Evolutionary conservation across 1,140 invertebrate species (phyloP).

Genomic region (Drosophila santomea): DNA sequence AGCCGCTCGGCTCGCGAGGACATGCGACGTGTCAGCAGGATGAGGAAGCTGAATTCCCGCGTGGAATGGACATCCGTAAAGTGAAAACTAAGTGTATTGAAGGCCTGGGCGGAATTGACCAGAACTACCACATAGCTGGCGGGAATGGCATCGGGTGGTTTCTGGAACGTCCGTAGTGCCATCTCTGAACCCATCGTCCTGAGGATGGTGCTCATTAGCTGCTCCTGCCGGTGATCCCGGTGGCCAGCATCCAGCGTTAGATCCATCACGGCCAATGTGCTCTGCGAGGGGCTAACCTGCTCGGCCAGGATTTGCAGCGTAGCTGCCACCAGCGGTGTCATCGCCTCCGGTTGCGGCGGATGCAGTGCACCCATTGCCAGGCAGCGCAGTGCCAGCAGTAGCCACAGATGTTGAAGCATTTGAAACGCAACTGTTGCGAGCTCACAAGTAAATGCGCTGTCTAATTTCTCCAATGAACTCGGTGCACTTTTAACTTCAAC

Average conservation of each 20-base stretch:
- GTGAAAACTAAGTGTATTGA: constrained; percentile 36
- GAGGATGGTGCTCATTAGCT: constrained; percentile 33
- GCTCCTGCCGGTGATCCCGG: constrained; percentile 15
- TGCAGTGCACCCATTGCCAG: constrained; percentile 20
- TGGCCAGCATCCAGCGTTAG: constrained; percentile 1
- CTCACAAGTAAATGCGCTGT: not conserved
- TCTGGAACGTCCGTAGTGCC: constrained; percentile 36
- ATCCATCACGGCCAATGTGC: constrained; percentile 47
- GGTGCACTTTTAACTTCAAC: too few relatives aligned
- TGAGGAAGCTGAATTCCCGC: constrained; percentile 61
- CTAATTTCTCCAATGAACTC: constrained; percentile 1
- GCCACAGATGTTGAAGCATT: constrained; percentile 15
- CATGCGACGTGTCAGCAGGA: constrained; percentile 35
- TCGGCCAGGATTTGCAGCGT: constrained; percentile 41
- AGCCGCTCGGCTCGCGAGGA: not conserved
- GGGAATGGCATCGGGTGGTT: constrained; percentile 24
- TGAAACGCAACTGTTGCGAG: not conserved
- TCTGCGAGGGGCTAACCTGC: constrained; percentile 39
- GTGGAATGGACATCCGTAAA: constrained; percentile 37
- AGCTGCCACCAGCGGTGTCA: constrained; percentile 21
- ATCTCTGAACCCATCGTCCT: constrained; percentile 15
- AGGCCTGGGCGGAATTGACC: constrained; percentile 47
- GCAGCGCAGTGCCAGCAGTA: constrained; percentile 11
- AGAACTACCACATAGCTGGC: constrained; percentile 46
- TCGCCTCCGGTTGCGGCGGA: not conserved